phyloP scores from a whole-genome alignment of 2,888 invertebrate species.

The Melolontha melolontha region DNA sequence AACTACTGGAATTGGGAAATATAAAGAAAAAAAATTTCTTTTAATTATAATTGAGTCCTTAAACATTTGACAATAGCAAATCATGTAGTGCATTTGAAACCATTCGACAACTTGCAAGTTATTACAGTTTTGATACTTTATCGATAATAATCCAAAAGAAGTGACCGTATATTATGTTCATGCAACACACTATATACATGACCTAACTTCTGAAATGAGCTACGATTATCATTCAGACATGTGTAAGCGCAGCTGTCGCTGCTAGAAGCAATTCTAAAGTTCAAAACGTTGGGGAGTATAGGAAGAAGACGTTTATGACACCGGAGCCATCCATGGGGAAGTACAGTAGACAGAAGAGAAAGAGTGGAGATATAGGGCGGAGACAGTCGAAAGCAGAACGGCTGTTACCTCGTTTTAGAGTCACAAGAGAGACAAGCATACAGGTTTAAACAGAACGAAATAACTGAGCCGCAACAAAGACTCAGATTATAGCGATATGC shows the following conservation, averaged over 20 bases:
- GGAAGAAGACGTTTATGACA: constrained; percentile 26
- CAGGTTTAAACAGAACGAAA: constrained; percentile 14
- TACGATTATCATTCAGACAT: constrained; percentile 14
- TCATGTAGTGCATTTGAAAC: too few species aligned
- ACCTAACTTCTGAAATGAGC: constrained; percentile 11
- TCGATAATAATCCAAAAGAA: too few species aligned
- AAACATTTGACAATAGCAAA: too few species aligned
- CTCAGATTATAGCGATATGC: constrained; percentile 56
- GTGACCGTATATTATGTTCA: too few species aligned
- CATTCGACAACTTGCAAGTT: too few species aligned
- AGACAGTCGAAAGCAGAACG: not conserved
- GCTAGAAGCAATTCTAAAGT: constrained; percentile 15
- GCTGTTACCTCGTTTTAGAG: constrained; percentile 2
- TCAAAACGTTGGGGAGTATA: constrained; percentile 7
- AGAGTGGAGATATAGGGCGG: not conserved
- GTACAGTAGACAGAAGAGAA: constrained; percentile 12
- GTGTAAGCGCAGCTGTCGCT: constrained; percentile 5
- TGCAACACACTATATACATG: too few species aligned
- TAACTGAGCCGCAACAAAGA: constrained; percentile 51
- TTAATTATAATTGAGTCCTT: too few species aligned
- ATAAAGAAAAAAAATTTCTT: too few species aligned
- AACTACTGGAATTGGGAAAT: too few species aligned
- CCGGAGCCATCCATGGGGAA: constrained; percentile 9
- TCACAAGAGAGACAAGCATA: constrained; percentile 11
- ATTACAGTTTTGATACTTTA: too few species aligned